A percentile compares a stretch with the other conserved stretches of the same genome.
phyloP scores from a whole-genome alignment of 1,140 invertebrate species.

The Zaprionus vittiger region DNA sequence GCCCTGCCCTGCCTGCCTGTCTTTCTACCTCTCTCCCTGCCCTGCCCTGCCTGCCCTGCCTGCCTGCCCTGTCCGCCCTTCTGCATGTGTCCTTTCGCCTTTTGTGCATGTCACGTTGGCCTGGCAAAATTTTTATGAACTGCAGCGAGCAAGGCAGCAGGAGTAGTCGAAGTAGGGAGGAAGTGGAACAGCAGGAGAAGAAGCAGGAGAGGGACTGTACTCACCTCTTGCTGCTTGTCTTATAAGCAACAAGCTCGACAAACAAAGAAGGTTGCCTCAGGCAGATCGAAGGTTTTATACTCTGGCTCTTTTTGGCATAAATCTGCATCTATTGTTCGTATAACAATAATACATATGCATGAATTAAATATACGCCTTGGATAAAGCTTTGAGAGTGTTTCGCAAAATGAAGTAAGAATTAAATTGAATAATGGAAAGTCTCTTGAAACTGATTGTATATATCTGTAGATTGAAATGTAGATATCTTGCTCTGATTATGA shows the following conservation, averaged over 20 bases:
- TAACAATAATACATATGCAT: not conserved
- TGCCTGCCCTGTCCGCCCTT: slow-evolving; percentile 9
- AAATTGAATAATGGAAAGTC: too few relatives aligned
- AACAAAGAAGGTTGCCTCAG: not conserved
- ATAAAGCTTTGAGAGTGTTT: not conserved
- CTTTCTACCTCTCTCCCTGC: too few relatives aligned
- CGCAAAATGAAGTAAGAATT: too few relatives aligned
- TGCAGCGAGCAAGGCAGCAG: slow-evolving; percentile 38
- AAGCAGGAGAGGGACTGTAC: not conserved
- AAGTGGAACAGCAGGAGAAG: not conserved
- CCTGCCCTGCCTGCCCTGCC: slow-evolving; percentile 9
- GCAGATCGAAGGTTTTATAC: not conserved
- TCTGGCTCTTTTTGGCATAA: not conserved
- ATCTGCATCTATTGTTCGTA: not conserved
- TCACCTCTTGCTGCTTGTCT: slow-evolving; percentile 53
- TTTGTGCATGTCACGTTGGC: slow-evolving; percentile 80
- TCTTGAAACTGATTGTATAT: too few relatives aligned
- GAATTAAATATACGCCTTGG: not conserved
- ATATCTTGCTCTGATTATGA: too few relatives aligned
- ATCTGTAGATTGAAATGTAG: too few relatives aligned
- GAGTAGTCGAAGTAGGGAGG: slow-evolving; percentile 12
- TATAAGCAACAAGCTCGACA: slow-evolving; percentile 24
- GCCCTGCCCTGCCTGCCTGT: not conserved
- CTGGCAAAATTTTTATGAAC: slow-evolving; percentile 82
- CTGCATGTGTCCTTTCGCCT: slow-evolving; percentile 71